Conservation (phyloP, 2,888 invertebrate species). For the Augiades crinisus region DNA sequence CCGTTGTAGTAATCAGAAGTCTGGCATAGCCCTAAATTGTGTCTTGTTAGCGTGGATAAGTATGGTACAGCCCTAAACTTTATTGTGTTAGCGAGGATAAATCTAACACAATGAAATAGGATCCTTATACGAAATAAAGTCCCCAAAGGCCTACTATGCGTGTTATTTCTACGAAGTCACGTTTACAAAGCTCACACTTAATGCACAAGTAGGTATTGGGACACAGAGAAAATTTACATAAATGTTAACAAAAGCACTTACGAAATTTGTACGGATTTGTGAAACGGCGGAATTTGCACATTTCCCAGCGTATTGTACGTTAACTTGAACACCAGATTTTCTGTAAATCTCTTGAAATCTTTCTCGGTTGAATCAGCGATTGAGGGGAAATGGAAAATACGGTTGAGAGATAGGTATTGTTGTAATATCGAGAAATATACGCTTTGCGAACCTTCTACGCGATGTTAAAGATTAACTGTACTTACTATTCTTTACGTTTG, state of each 20-base stretch:
- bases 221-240: background rate
- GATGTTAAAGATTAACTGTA: too few relatives aligned
- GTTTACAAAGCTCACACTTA: background rate
- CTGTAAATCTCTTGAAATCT: slow-evolving; percentile 8
- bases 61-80: too few relatives aligned
- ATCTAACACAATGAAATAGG: too few relatives aligned
- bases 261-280: background rate
- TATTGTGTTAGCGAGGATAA: too few relatives aligned
- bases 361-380: background rate
- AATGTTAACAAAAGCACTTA: slow-evolving; percentile 11
- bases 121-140: too few relatives aligned
- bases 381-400: slow-evolving; percentile 2
- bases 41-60: too few relatives aligned
- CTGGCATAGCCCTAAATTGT: too few relatives aligned
- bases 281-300: background rate
- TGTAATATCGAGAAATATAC: too few relatives aligned
- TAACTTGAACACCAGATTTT: slow-evolving; percentile 3
- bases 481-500: too few relatives aligned
- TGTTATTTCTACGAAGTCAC: background rate
- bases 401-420: background rate
- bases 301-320: slow-evolving; percentile 3
- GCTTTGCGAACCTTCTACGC: too few relatives aligned
- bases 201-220: background rate
- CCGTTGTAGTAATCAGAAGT: too few relatives aligned
- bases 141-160: too few relatives aligned